Evolutionary conservation across 1,140 invertebrate species (phyloP).

Genomic region (Drosophila paulistorum): DNA sequence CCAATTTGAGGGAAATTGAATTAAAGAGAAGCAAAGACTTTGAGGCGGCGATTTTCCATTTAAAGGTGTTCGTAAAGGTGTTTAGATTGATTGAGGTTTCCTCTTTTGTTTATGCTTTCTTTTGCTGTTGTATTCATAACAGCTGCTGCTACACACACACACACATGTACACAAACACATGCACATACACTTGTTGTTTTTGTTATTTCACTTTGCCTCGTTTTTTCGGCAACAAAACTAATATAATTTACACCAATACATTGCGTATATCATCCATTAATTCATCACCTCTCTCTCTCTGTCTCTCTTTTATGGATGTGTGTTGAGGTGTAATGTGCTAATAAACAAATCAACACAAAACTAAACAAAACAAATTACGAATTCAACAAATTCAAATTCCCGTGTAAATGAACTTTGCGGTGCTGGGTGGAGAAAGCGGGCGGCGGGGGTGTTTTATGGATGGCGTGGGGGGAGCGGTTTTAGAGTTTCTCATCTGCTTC

Average conservation of each 20-base stretch:
- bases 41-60: background rate
- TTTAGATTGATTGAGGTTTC: background rate
- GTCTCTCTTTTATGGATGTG: constrained; percentile 4
- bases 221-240: constrained; percentile 1
- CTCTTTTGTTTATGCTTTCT: background rate
- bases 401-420: constrained; percentile 74
- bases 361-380: constrained; percentile 74
- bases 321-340: constrained; percentile 29
- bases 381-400: constrained; percentile 58
- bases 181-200: constrained; percentile 11
- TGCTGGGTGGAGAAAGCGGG: background rate
- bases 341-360: constrained; percentile 74
- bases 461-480: constrained; percentile 33
- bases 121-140: constrained; percentile 11
- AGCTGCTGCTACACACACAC: constrained; percentile 9
- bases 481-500: constrained; percentile 52
- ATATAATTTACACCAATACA: constrained; percentile 24
- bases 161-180: background rate
- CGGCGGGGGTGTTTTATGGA: too few species aligned
- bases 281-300: background rate
- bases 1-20: too few species aligned
- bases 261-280: constrained; percentile 20
- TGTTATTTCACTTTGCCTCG: constrained; percentile 5
- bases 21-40: too few species aligned
- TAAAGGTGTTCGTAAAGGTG: background rate